Evolutionary conservation across 2,113 vertebrate genomes (phyloP).

Genomic region (Eulemur rufifrons): DNA sequence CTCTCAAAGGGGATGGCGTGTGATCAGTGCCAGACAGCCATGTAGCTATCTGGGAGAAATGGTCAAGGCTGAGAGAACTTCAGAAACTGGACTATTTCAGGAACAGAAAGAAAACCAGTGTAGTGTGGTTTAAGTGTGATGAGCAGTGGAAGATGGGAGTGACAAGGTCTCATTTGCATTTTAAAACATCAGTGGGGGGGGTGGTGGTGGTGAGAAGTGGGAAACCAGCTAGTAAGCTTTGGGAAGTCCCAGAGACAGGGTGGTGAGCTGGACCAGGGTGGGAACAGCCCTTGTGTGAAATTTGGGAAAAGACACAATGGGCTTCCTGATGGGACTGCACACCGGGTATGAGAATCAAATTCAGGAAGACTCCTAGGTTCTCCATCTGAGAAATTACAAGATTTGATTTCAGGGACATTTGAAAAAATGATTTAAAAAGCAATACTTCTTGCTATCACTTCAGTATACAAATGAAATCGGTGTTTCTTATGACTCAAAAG

Average conservation of each 20-base stretch:
- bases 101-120: not conserved
- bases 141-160: not conserved
- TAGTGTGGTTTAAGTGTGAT: not conserved
- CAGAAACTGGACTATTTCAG: not conserved
- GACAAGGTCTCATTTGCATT: not conserved
- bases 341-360: not conserved
- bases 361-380: not conserved
- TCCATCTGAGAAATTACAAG: not conserved
- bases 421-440: not conserved
- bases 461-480: conserved; percentile 15
- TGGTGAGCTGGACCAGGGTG: not conserved
- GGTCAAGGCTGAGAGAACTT: not conserved
- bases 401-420: not conserved
- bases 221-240: not conserved
- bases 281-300: not conserved
- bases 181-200: not conserved
- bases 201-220: not conserved
- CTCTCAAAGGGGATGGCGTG: not conserved
- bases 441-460: not conserved
- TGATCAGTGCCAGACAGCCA: not conserved
- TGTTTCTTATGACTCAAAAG: not conserved
- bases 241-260: not conserved
- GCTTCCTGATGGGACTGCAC: not conserved
- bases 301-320: not conserved
- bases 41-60: not conserved